These are phyloP conservation scores for Melinaea marsaeus DNA, from an alignment of 2,888 invertebrate species.

Conservation along the genomic window DNA sequence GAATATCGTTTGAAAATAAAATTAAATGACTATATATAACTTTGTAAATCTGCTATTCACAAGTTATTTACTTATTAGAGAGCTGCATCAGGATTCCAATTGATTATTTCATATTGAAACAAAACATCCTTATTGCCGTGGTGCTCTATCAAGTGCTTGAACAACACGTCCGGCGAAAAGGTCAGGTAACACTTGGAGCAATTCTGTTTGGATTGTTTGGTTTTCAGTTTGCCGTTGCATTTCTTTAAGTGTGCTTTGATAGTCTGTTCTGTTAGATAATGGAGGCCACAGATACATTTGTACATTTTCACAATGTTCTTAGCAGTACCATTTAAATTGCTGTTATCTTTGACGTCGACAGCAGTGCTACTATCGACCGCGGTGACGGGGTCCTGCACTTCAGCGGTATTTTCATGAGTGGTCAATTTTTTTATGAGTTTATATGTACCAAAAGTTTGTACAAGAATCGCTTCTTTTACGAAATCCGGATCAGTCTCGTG, in stretches of 20 bases:
- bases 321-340: not conserved
- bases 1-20: no score
- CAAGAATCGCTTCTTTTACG: conserved; percentile 44
- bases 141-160: conserved; percentile 54
- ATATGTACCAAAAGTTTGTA: conserved; percentile 39
- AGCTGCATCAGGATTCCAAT: not conserved
- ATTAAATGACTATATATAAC: no score
- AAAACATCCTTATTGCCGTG: conserved; percentile 49
- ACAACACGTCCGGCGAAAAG: conserved; percentile 54
- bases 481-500: conserved; percentile 51
- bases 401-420: not conserved
- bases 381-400: not conserved
- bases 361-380: not conserved
- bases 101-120: conserved; percentile 43
- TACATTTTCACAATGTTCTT: conserved; percentile 42
- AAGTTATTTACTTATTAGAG: no score
- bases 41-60: no score
- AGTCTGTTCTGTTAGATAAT: conserved; percentile 48
- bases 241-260: conserved; percentile 41
- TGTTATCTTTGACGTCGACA: conserved; percentile 14
- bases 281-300: conserved; percentile 56
- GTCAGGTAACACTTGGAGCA: conserved; percentile 58
- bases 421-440: conserved; percentile 2
- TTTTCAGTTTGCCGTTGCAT: conserved; percentile 29
- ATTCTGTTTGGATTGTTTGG: conserved; percentile 39